Evolutionary conservation across 2,888 invertebrate species (phyloP).

Genomic region (Acanthosoma haemorrhoidale): DNA sequence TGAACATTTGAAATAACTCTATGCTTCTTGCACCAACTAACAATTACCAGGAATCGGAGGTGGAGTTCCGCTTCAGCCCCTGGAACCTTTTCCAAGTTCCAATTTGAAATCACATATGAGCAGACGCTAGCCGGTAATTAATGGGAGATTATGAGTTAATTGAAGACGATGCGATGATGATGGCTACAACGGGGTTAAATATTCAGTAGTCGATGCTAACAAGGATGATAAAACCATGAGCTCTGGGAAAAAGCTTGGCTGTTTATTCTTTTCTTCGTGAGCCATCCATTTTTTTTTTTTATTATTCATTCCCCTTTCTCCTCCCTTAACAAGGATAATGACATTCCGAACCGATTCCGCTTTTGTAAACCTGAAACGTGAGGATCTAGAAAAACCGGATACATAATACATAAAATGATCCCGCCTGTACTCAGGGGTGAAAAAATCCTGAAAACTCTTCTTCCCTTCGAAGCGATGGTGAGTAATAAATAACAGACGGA

Average conservation of each 20-base stretch:
- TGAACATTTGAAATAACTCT: too few relatives aligned
- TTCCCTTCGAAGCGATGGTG: not conserved
- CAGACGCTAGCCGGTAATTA: too few relatives aligned
- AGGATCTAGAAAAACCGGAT: constrained; percentile 5
- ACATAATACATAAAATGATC: constrained; percentile 15
- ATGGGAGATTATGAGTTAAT: too few relatives aligned
- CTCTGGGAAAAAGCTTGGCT: not conserved
- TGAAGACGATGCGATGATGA: not conserved
- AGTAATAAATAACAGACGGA: not conserved
- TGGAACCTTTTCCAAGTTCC: too few relatives aligned
- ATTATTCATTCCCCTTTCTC: not conserved
- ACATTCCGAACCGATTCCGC: not conserved
- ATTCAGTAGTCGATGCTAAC: constrained; percentile 12
- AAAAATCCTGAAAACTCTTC: not conserved
- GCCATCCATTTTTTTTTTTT: not conserved
- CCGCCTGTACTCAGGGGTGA: not conserved
- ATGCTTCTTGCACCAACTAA: too few relatives aligned
- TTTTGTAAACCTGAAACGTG: not conserved
- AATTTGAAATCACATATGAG: too few relatives aligned
- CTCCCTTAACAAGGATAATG: constrained; percentile 12
- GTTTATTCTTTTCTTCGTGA: not conserved
- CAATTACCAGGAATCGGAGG: too few relatives aligned
- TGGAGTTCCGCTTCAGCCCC: too few relatives aligned
- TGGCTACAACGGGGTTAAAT: not conserved
- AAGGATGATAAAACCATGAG: not conserved